A percentile compares a stretch with the other conserved stretches of the same genome.
Conservation (phyloP, 53 echinoderm and acorn worm genomes). For the Astropecten irregularis region DNA sequence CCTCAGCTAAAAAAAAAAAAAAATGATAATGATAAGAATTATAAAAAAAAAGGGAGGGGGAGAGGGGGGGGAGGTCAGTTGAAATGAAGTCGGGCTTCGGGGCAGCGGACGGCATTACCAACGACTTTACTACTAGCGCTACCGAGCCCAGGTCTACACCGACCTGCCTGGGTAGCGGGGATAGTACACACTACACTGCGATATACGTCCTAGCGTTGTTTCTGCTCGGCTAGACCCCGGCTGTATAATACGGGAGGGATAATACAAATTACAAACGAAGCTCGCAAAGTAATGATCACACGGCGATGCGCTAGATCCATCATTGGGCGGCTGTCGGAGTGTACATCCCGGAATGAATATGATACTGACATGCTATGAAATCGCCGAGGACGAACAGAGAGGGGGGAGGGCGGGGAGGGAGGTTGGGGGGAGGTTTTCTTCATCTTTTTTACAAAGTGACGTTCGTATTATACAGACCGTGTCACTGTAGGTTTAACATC, state of each 20-base stretch:
- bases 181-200: too few relatives aligned
- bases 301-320: slow-evolving; percentile 39
- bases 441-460: too few relatives aligned
- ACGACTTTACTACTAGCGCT: too few relatives aligned
- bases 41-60: not conserved
- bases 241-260: slow-evolving; percentile 34
- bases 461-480: too few relatives aligned
- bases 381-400: too few relatives aligned
- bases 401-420: too few relatives aligned
- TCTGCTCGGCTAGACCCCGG: slow-evolving; percentile 11
- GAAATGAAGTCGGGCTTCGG: slow-evolving; percentile 2
- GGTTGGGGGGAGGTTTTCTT: too few relatives aligned
- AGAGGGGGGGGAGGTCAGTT: not conserved
- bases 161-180: not conserved
- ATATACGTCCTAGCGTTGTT: too few relatives aligned
- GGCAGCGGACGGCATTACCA: not conserved
- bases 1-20: slow-evolving; percentile 23
- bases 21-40: too few relatives aligned
- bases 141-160: too few relatives aligned
- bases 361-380: slow-evolving; percentile 20
- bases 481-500: too few relatives aligned
- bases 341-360: slow-evolving; percentile 26
- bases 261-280: slow-evolving; percentile 61
- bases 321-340: slow-evolving; percentile 47
- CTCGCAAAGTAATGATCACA: slow-evolving; percentile 48